These are phyloP conservation scores for Tauraco erythrolophus DNA, from an alignment of 2,113 vertebrate genomes.

Conservation along the genomic window DNA sequence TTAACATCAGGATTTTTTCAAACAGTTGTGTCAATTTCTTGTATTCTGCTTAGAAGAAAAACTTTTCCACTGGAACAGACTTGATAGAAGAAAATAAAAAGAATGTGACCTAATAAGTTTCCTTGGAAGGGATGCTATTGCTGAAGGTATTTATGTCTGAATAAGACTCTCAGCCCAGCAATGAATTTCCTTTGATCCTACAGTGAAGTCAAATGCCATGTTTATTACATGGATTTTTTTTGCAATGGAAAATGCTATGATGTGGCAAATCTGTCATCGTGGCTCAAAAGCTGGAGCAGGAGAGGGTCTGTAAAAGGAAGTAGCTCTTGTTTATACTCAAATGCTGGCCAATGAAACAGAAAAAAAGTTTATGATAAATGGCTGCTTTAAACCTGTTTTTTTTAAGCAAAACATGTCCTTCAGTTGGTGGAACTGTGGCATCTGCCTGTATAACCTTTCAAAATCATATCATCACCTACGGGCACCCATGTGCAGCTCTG, in stretches of 20 bases:
- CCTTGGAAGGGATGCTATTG: not conserved
- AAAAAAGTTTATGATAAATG: not conserved
- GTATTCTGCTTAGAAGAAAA: not conserved
- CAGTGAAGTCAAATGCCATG: not conserved
- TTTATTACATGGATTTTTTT: not conserved
- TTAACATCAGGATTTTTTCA: slow-evolving; percentile 20
- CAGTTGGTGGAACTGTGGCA: not conserved
- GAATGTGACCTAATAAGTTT: not conserved
- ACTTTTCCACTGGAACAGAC: not conserved
- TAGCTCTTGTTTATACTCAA: not conserved
- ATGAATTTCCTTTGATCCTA: not conserved
- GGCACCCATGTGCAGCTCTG: not conserved
- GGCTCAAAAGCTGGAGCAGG: not conserved
- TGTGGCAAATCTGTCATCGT: not conserved
- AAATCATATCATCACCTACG: not conserved
- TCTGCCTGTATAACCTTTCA: not conserved
- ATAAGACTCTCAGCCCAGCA: not conserved
- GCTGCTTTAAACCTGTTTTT: not conserved
- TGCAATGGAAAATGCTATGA: not conserved
- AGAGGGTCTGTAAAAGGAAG: not conserved
- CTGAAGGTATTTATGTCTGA: not conserved
- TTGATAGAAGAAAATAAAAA: not conserved
- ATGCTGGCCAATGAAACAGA: not conserved
- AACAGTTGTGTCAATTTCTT: not conserved
- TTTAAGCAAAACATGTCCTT: not conserved